A percentile compares a stretch with the other conserved stretches of the same genome.
Conservation (phyloP, 2,113 vertebrate species). For the Butorides virescens region DNA sequence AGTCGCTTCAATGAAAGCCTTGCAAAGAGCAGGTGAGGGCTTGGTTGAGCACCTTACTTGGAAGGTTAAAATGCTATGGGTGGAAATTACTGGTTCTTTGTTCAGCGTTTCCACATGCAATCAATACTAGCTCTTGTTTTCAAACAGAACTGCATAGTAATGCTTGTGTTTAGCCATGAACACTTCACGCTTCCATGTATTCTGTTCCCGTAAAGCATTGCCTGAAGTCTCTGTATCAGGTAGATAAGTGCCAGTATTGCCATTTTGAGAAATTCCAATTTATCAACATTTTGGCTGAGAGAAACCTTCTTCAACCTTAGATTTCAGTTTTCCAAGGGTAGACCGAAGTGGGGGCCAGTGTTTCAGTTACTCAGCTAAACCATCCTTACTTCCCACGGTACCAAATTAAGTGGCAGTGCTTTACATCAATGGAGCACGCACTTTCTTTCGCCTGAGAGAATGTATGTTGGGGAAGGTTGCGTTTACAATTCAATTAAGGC, state of each 20-base stretch:
- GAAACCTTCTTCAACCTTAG: neutral
- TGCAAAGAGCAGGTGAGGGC: neutral
- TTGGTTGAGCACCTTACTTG: neutral
- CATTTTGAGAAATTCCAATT: neutral
- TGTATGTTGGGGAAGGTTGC: neutral
- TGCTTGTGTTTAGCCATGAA: neutral
- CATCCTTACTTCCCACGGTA: accelerated
- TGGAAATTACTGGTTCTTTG: neutral
- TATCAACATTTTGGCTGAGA: neutral
- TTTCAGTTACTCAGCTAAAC: neutral
- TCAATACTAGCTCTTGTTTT: neutral
- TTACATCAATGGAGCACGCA: neutral
- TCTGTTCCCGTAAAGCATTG: neutral
- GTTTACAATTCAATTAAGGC: constrained; percentile 71
- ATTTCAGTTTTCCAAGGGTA: neutral
- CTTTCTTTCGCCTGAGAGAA: neutral
- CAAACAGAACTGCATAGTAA: neutral
- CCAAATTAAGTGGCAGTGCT: neutral
- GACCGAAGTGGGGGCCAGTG: neutral
- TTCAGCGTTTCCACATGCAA: neutral
- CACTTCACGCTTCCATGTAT: neutral
- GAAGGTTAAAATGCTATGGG: neutral
- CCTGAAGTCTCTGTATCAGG: neutral
- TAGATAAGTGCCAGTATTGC: neutral
- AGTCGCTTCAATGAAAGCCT: accelerated